Conservation (phyloP, 1,140 invertebrate species). For the Hestina assimilis region DNA sequence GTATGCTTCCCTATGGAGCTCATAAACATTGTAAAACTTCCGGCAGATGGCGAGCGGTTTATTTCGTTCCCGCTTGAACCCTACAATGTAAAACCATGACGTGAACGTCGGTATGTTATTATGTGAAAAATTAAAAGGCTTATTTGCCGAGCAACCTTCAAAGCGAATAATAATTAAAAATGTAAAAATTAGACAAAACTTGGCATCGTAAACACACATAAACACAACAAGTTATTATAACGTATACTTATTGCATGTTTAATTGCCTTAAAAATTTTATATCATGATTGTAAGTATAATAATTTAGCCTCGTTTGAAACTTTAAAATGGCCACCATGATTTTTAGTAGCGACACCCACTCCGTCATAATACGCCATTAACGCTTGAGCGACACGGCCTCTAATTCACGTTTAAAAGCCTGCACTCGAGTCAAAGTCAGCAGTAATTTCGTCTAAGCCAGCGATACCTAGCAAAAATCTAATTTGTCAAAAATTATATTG, state of each 20-base stretch:
- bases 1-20: slow-evolving; percentile 61
- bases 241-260: slow-evolving; percentile 4
- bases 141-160: slow-evolving; percentile 45
- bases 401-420: slow-evolving; percentile 77
- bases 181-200: slow-evolving; percentile 21
- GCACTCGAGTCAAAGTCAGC: slow-evolving; percentile 74
- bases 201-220: slow-evolving; percentile 16
- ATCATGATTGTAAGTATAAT: neutral
- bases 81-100: slow-evolving; percentile 41
- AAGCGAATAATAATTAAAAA: slow-evolving; percentile 19
- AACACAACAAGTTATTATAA: too few relatives aligned
- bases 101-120: slow-evolving; percentile 37
- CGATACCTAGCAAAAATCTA: slow-evolving; percentile 73
- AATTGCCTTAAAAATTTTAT: neutral
- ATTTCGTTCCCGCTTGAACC: slow-evolving; percentile 43
- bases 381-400: slow-evolving; percentile 67
- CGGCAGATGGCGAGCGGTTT: slow-evolving; percentile 65
- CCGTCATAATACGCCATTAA: slow-evolving; percentile 74
- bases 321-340: slow-evolving; percentile 54
- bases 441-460: slow-evolving; percentile 74
- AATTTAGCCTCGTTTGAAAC: slow-evolving; percentile 8
- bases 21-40: slow-evolving; percentile 76
- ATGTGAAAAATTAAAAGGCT: slow-evolving; percentile 53
- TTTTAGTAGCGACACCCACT: slow-evolving; percentile 61
- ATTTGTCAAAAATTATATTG: slow-evolving; percentile 73